Evolutionary conservation across 2,113 vertebrate genomes (phyloP), one percentile per base, ranked within the genome.

Genomic region (Scortum barcoo): DNA sequence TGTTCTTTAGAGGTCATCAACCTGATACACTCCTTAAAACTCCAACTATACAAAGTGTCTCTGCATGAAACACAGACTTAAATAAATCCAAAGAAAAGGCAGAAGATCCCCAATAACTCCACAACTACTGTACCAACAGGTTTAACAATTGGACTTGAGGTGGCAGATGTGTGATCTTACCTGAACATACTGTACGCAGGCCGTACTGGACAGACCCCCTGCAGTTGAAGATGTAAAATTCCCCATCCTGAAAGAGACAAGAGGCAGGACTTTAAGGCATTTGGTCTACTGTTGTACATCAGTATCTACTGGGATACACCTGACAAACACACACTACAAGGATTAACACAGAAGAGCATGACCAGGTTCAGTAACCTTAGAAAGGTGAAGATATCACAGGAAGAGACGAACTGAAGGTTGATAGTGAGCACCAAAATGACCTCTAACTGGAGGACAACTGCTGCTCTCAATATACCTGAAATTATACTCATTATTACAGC

Each of bases 231-330:
- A 95, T 7, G 90, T 92, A 0, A 90, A 92, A 33, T 96, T 96
- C 17, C 95, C 95, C 95, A 96, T 96, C 78, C 95, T 96, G 83
- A 54, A 93, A 84, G 51, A 88, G 1, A 72, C 24, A 89, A 71
- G 3, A 66, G 14, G 10, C 13, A 71, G 14, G 9, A 38, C 2
- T 14, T 71, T 51, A 54, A 33, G 4, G 14, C 13, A 42, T 48
- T 20, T 22, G 19, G 0, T 46, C 6, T 4, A 9, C 14, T 26
- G 22, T 4, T 53, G 6, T 22, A 20, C 8, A 40, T 26, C 1
- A 48, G 1, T 36, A 26, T 79, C 33, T 12, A 30, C 14, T 19
- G n/a, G 4, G 74, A 26, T 75, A n/a, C n/a, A n/a, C n/a, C 42
- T 14, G 11, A 71, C 67, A 22, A 6, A 65, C 33, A 83, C 22